Evolutionary conservation across 1,140 invertebrate species (phyloP).

Genomic region (Cotesia typhae): DNA sequence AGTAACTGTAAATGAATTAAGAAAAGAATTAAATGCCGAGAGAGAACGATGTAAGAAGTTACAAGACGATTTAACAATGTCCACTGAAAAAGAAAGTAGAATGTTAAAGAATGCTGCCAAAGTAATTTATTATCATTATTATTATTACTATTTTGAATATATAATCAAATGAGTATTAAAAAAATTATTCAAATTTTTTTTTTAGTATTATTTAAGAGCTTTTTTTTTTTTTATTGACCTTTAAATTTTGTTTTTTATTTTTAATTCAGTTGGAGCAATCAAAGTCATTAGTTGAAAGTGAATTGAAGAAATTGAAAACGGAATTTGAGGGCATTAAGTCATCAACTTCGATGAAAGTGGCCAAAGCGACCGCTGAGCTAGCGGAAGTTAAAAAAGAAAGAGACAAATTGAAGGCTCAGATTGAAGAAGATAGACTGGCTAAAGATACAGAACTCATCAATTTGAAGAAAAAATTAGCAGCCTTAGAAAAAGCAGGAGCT

Average conservation of each 20-base stretch:
- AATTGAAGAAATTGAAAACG: conserved; percentile 57
- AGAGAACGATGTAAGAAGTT: conserved; percentile 59
- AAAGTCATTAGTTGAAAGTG: conserved; percentile 54
- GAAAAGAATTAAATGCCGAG: conserved; percentile 59
- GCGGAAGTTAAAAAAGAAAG: conserved; percentile 69
- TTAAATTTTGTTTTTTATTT: conserved; percentile 22
- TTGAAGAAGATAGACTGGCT: conserved; percentile 52
- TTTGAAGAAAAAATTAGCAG: conserved; percentile 72
- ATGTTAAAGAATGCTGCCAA: conserved; percentile 55
- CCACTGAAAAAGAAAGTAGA: conserved; percentile 55
- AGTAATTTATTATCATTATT: conserved; percentile 44
- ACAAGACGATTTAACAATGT: conserved; percentile 58
- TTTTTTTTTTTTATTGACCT: neutral
- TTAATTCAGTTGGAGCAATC: conserved; percentile 53
- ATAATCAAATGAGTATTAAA: neutral
- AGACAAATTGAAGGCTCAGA: conserved; percentile 68
- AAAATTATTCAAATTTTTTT: neutral
- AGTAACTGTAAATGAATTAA: conserved; percentile 52
- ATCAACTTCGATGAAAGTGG: conserved; percentile 59
- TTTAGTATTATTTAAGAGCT: neutral
- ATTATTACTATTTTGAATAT: conserved; percentile 1
- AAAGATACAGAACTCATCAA: conserved; percentile 73
- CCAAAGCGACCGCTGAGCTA: conserved; percentile 64
- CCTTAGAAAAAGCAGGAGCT: conserved; percentile 70
- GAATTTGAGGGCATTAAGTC: conserved; percentile 59